Percentiles rank a stretch among this genome's conserved stretches.
These are phyloP conservation scores for Columba livia DNA, from an alignment of 2,113 vertebrate genomes.

Conservation along the genomic window DNA sequence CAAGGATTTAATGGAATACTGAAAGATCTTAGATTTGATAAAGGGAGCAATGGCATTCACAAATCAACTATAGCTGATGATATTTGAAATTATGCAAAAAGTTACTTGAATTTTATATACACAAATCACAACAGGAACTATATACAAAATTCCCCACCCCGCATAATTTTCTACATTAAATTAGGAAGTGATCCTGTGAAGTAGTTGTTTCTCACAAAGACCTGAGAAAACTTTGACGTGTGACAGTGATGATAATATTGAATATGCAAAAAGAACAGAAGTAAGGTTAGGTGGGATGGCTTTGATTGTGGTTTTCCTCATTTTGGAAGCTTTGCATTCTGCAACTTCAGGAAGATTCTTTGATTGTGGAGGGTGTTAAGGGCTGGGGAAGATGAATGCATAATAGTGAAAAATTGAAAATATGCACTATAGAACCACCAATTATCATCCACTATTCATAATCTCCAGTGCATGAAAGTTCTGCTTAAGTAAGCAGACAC, in stretches of 20 bases:
- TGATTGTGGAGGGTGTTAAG: not conserved
- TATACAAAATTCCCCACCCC: not conserved
- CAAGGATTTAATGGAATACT: not conserved
- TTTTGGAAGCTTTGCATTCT: not conserved
- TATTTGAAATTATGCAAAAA: not conserved
- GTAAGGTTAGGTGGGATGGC: not conserved
- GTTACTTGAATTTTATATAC: not conserved
- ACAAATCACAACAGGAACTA: not conserved
- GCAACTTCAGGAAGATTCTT: not conserved
- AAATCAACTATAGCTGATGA: not conserved
- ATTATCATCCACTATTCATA: not conserved
- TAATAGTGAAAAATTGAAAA: not conserved
- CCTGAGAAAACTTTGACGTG: not conserved
- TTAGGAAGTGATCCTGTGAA: not conserved
- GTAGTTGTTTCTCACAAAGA: not conserved
- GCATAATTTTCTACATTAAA: not conserved
- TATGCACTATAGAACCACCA: not conserved
- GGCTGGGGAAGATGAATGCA: not conserved
- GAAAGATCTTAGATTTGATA: not conserved
- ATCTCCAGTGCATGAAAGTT: not conserved
- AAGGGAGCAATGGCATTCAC: not conserved
- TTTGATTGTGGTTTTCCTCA: not conserved
- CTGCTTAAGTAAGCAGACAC: not conserved
- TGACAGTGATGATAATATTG: not conserved
- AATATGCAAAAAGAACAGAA: not conserved